phyloP scores from a whole-genome alignment of 2,888 invertebrate genomes.

The Ectemnius cavifrons region DNA sequence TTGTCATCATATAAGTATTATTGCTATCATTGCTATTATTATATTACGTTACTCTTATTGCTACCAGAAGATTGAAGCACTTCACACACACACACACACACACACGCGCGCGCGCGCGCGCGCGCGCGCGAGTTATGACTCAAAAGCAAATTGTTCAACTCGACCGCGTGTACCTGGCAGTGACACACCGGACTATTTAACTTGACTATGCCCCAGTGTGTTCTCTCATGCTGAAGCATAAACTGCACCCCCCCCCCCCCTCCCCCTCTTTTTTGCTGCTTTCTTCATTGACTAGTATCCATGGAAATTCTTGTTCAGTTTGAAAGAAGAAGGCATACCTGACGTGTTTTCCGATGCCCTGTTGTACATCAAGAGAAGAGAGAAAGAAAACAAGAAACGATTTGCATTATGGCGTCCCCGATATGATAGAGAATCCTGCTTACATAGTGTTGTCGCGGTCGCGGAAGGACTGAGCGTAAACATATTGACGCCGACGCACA shows the following conservation, averaged over 20 bases:
- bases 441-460: too few relatives aligned
- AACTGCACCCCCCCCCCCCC: constrained; percentile 67
- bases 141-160: too few relatives aligned
- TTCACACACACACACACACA: constrained; percentile 38
- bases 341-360: too few relatives aligned
- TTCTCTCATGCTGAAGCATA: constrained; percentile 64
- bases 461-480: too few relatives aligned
- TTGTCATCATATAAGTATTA: constrained; percentile 67
- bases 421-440: too few relatives aligned
- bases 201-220: constrained; percentile 73
- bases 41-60: constrained; percentile 60
- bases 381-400: too few relatives aligned
- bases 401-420: too few relatives aligned
- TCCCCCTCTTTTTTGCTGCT: constrained; percentile 58
- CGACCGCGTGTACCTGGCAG: constrained; percentile 12
- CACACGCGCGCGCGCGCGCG: too few relatives aligned
- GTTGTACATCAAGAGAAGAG: too few relatives aligned
- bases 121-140: background rate
- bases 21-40: constrained; percentile 55
- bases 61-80: constrained; percentile 49
- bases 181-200: constrained; percentile 57
- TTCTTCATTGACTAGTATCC: constrained; percentile 60
- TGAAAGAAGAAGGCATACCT: too few relatives aligned
- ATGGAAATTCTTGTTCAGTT: constrained; percentile 18
- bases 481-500: too few relatives aligned